Evolutionary conservation across 92 coral and sea anemone genomes (phyloP).

Genomic region (Chrysogorgia sp.): DNA sequence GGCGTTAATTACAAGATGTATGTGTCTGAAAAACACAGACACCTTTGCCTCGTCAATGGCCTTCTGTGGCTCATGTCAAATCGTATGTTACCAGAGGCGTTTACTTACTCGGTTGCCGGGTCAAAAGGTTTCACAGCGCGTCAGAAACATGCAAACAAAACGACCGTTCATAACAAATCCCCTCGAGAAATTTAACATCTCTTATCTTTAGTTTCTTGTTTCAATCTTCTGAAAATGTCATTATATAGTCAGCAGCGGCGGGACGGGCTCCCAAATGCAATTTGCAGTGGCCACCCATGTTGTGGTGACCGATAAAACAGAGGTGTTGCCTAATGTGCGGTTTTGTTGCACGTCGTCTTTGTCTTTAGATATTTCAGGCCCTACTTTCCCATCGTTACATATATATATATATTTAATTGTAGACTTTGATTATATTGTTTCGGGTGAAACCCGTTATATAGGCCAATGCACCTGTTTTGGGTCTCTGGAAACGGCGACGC

Average conservation of each 20-base stretch:
- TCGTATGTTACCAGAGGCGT: background rate
- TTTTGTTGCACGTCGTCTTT: no score
- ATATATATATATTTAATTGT: no score
- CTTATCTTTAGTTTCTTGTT: background rate
- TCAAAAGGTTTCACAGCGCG: background rate
- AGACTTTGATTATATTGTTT: background rate
- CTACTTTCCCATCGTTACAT: background rate
- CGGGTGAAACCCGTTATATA: background rate
- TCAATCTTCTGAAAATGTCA: background rate
- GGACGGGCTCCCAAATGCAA: no score
- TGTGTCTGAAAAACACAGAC: background rate
- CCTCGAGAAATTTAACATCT: background rate
- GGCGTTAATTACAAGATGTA: background rate
- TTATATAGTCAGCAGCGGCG: no score
- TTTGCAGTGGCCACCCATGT: background rate
- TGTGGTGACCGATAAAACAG: background rate
- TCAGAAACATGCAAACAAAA: background rate
- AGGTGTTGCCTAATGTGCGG: background rate
- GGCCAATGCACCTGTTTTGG: background rate
- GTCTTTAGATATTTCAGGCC: no score
- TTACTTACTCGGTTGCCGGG: background rate
- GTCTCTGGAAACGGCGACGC: background rate
- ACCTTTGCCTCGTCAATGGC: background rate
- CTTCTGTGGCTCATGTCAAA: background rate
- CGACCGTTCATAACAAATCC: background rate